phyloP scores from a whole-genome alignment of 1,140 invertebrate species.

The Leptopilina boulardi region DNA sequence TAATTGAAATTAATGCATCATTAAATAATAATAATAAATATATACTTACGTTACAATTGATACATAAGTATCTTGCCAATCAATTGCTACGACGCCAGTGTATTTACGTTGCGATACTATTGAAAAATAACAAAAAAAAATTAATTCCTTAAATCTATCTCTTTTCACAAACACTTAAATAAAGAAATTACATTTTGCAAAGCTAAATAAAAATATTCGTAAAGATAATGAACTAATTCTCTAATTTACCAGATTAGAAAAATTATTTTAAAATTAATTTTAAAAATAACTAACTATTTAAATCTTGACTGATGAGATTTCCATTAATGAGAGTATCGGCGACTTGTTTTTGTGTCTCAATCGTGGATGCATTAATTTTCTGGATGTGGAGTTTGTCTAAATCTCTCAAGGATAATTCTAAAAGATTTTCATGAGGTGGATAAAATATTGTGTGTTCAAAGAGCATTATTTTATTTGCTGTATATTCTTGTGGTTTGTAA shows the following conservation, averaged over 20 bases:
- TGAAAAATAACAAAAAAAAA: constrained; percentile 43
- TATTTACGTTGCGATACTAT: constrained; percentile 73
- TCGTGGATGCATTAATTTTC: constrained; percentile 60
- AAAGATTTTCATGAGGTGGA: constrained; percentile 57
- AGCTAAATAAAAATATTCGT: too few relatives aligned
- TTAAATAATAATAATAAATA: too few relatives aligned
- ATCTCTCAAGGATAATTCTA: constrained; percentile 64
- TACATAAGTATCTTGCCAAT: constrained; percentile 82
- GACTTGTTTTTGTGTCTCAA: constrained; percentile 55
- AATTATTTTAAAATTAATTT: constrained; percentile 65
- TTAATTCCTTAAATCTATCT: neutral
- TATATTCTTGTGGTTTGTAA: constrained; percentile 61
- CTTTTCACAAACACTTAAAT: constrained; percentile 3
- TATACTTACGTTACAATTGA: constrained; percentile 82
- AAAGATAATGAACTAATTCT: too few relatives aligned
- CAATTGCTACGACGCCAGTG: constrained; percentile 80
- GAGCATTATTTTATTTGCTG: constrained; percentile 59
- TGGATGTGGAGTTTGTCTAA: constrained; percentile 63
- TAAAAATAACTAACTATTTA: constrained; percentile 55
- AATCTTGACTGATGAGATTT: constrained; percentile 49
- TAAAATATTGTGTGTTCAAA: constrained; percentile 72
- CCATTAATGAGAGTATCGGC: constrained; percentile 57
- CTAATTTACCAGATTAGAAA: too few relatives aligned
- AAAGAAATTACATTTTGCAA: too few relatives aligned
- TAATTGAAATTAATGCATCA: constrained; percentile 3